A percentile compares a stretch with the other conserved stretches of the same genome.
Conservation (phyloP, 1,140 invertebrate genomes). For the Neoseiulus cucumeris region DNA sequence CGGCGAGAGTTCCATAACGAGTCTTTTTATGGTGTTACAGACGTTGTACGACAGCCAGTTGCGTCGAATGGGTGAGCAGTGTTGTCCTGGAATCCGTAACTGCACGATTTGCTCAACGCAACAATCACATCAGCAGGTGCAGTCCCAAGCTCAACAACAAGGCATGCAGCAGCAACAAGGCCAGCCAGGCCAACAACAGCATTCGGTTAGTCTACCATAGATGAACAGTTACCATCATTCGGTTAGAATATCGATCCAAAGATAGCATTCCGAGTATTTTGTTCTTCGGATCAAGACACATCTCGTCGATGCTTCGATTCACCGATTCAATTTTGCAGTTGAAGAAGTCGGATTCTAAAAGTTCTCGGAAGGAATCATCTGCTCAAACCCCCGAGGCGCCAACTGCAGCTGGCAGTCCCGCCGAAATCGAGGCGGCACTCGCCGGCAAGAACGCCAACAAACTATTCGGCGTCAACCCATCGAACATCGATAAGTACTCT, state of each 20-base stretch:
- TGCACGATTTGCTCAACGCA: conserved; percentile 3
- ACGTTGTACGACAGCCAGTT: conserved; percentile 8
- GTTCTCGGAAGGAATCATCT: background rate
- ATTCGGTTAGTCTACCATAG: background rate
- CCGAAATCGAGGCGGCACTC: conserved; percentile 14
- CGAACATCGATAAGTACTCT: conserved; percentile 87
- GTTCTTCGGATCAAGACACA: too few relatives aligned
- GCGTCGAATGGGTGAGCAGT: conserved; percentile 4
- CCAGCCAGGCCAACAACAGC: background rate
- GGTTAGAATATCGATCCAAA: too few relatives aligned
- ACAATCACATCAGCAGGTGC: background rate
- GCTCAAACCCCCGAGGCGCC: conserved; percentile 7
- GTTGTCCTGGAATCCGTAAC: background rate
- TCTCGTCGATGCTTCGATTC: too few relatives aligned
- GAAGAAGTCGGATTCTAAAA: conserved; percentile 9
- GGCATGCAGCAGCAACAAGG: background rate
- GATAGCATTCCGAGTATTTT: too few relatives aligned
- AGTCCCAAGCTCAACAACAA: background rate
- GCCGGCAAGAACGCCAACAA: conserved; percentile 47
- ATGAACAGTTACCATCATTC: too few relatives aligned
- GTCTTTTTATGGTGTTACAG: background rate
- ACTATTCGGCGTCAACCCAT: conserved; percentile 64
- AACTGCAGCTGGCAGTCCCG: background rate
- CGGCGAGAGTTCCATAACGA: too few relatives aligned
- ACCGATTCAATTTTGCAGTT: background rate